These are phyloP conservation scores for Oenanthe oenanthe DNA, from an alignment of 2,113 vertebrate genomes.

Conservation along the genomic window DNA sequence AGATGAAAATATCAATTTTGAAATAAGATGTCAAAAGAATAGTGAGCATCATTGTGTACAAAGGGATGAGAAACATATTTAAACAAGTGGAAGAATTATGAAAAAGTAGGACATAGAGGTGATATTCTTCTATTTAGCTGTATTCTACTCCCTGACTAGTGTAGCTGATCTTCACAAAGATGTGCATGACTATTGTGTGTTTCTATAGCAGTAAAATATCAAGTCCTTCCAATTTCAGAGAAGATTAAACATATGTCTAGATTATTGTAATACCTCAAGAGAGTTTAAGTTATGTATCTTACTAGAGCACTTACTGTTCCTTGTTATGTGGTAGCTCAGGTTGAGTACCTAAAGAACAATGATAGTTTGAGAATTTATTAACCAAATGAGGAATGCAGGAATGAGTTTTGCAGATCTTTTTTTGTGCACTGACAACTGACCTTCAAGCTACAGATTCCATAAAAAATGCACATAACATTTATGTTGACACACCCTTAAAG, in stretches of 20 bases:
- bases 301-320: not conserved
- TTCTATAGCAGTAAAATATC: not conserved
- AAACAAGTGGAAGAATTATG: not conserved
- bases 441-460: not conserved
- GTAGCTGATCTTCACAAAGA: not conserved
- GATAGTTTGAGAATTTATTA: not conserved
- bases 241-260: not conserved
- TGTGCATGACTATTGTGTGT: rapidly evolving
- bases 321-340: not conserved
- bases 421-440: not conserved
- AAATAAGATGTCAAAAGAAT: not conserved
- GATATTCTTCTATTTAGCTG: not conserved
- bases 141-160: not conserved
- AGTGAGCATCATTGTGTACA: not conserved
- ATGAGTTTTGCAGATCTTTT: not conserved
- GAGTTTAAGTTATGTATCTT: not conserved
- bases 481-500: not conserved
- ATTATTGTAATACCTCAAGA: not conserved
- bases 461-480: not conserved
- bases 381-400: not conserved
- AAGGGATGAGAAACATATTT: not conserved
- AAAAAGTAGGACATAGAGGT: not conserved
- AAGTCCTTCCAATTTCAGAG: not conserved
- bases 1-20: not conserved
- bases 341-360: not conserved